phyloP scores from a whole-genome alignment of 2,888 invertebrate species.

The Epinotia bilunana region DNA sequence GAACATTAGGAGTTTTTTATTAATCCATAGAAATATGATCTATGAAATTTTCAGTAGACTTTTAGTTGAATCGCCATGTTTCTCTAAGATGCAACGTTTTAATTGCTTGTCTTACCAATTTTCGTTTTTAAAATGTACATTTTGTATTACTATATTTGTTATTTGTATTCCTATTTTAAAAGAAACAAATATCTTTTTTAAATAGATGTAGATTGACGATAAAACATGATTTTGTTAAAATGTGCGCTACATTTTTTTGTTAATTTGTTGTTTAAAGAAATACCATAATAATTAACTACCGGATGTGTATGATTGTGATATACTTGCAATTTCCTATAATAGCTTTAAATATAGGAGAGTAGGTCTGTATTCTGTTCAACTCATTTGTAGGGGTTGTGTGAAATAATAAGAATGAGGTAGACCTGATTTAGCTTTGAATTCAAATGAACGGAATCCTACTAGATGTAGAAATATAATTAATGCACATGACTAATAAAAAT shows the following conservation, averaged over 20 bases:
- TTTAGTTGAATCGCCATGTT: neutral
- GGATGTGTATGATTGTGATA: slow-evolving; percentile 50
- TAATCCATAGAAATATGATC: too few relatives aligned
- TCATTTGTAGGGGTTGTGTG: slow-evolving; percentile 14
- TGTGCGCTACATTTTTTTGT: slow-evolving; percentile 21
- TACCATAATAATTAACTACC: slow-evolving; percentile 26
- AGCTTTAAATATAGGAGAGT: slow-evolving; percentile 52
- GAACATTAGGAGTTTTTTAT: too few relatives aligned
- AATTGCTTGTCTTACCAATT: slow-evolving; percentile 4
- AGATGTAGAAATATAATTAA: slow-evolving; percentile 34
- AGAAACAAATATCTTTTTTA: slow-evolving; percentile 6
- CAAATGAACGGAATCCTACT: slow-evolving; percentile 40
- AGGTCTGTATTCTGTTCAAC: slow-evolving; percentile 47
- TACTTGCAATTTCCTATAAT: slow-evolving; percentile 53
- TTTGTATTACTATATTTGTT: slow-evolving; percentile 39
- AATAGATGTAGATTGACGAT: slow-evolving; percentile 20
- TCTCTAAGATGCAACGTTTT: slow-evolving; percentile 13
- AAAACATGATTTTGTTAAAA: slow-evolving; percentile 19
- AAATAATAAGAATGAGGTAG: neutral
- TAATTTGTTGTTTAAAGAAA: slow-evolving; percentile 32
- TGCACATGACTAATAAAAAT: slow-evolving; percentile 44
- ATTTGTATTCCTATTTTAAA: slow-evolving; percentile 16
- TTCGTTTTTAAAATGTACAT: slow-evolving; percentile 39
- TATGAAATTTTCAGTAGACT: neutral
- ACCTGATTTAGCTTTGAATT: neutral